Evolutionary conservation across 2,888 invertebrate species (phyloP), one percentile per base, ranked within the genome.

Genomic region (Lasioglossum malachurum): DNA sequence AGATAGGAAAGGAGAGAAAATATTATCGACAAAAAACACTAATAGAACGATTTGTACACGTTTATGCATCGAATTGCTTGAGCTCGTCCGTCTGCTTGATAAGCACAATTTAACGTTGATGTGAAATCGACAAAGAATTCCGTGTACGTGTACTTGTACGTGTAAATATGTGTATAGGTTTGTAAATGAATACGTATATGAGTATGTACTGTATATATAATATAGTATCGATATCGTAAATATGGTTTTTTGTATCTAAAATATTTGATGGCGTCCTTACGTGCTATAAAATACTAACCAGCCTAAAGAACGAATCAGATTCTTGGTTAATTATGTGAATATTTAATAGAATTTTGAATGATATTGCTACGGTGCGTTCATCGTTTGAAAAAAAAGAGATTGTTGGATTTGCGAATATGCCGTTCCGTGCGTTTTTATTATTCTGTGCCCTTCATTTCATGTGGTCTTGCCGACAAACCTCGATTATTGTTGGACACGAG

Each of bases 181-280:
- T 19, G 19, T 31, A 35, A 31, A 67, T 10, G 23, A 35, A 35
- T 38, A 69, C 69, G 12, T 69, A 38, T 38, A 38, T 69, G 69
- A 60, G n/a, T 64, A 64, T 31, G 64, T n/a, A 64, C 31, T 64
- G 31, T 31, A 31, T 38, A 69, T 69, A 64, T 31, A 64, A 64
- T 31, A 35, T 31, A 64, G 64, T 35, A 64, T 64, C 27, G 41
- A 16, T 53, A 49, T 12, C 16, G 69, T 75, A 80, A 71, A 57
- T 75, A 80, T 73, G 46, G 35, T 67, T 64, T 53, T 69, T 49
- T 31, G 46, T 46, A 53, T 46, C 67, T 31, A 83, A 80, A 64
- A 75, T 83, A 75, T 75, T 72, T 74, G 27, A 53, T 44, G 69
- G 57, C 31, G 69, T 46, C 69, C 71, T 75, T 82, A 74, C 41